A percentile compares a stretch with the other conserved stretches of the same genome.
These are phyloP conservation scores for Drosophila antonietae DNA, from an alignment of 2,888 invertebrate genomes.

Conservation along the genomic window DNA sequence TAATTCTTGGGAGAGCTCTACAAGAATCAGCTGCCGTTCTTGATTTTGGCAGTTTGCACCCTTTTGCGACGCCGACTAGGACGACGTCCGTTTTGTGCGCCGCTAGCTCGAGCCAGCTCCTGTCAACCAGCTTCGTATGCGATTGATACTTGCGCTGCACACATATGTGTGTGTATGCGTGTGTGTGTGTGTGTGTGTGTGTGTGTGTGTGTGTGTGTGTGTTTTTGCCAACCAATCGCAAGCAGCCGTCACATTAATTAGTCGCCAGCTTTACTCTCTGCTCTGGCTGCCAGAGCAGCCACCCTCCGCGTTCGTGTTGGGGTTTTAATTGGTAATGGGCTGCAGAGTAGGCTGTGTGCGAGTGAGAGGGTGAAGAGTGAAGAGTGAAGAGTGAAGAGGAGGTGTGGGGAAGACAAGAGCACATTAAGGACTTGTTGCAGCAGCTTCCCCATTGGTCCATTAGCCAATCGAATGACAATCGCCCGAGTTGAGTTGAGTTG, in stretches of 20 bases:
- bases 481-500: no score
- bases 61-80: no score
- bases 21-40: no score
- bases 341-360: background rate
- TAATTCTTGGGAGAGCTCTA: no score
- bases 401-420: background rate
- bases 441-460: constrained; percentile 1
- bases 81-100: no score
- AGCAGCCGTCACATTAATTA: constrained; percentile 43
- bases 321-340: constrained; percentile 5
- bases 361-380: background rate
- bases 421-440: background rate
- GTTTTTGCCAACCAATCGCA: constrained; percentile 41
- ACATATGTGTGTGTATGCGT: no score
- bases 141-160: no score
- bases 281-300: constrained; percentile 19
- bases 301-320: constrained; percentile 26
- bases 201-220: background rate
- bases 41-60: no score
- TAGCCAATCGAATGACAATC: background rate
- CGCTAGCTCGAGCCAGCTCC: no score
- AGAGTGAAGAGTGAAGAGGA: no score
- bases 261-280: constrained; percentile 4
- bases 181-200: no score
- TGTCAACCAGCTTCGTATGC: no score